Evolutionary conservation across 2,888 invertebrate species (phyloP).

Genomic region (Pristionchus mayeri): DNA sequence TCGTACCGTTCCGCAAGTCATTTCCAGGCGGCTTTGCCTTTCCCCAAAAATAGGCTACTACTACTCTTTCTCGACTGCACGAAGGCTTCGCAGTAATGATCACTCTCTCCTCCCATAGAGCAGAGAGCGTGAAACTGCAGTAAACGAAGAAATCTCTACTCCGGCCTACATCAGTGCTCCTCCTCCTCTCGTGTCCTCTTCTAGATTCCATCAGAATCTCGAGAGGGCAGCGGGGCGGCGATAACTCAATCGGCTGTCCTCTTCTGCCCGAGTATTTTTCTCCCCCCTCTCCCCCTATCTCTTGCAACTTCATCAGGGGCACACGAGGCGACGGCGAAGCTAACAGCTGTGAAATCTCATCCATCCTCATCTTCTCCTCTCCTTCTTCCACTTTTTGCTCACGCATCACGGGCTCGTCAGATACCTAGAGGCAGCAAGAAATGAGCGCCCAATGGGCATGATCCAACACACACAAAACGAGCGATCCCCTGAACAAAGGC

Average conservation of each 20-base stretch:
- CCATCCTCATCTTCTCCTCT: neutral
- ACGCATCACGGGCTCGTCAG: neutral
- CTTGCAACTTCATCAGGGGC: conserved; percentile 18
- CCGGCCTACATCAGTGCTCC: neutral
- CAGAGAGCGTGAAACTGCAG: neutral
- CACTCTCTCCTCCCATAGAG: too few relatives aligned
- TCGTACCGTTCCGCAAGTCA: conserved; percentile 33
- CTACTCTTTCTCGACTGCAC: neutral
- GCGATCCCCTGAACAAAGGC: neutral
- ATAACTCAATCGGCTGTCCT: conserved; percentile 7
- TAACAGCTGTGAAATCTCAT: conserved; percentile 19
- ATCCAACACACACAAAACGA: neutral
- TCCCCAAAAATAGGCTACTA: neutral
- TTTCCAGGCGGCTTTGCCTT: neutral
- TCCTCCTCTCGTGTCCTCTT: neutral
- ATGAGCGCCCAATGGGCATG: neutral
- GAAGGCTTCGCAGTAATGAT: neutral
- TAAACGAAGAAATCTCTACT: neutral
- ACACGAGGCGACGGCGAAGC: neutral
- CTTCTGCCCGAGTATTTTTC: conserved; percentile 25
- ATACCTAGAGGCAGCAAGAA: neutral
- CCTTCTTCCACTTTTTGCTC: conserved; percentile 7
- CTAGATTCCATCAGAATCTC: conserved; percentile 5
- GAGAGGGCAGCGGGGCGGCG: conserved; percentile 5
- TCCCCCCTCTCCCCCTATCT: neutral